Base-by-base conservation (phyloP, 2,113 vertebrate genomes). In the Ciconia boyciana region DNA sequence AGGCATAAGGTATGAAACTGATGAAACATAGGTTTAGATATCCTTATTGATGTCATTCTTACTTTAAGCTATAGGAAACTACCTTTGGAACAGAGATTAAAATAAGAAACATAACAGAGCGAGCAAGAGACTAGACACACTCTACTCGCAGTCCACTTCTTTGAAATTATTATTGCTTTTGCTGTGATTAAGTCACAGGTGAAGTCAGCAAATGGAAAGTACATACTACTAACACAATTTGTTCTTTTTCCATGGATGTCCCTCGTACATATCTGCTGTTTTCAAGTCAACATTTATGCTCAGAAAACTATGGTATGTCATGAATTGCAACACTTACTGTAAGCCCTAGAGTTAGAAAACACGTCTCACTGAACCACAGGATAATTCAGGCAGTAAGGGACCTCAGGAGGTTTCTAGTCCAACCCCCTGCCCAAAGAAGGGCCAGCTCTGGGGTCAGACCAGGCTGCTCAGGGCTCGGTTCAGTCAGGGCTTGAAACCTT, bases 361-460 rank as follows among this genome's bases (percentile, higher is more conserved):
- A 5, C 14, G 16, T 31, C 29, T 48, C 29, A 44, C 31, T 70
- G 61, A 66, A 44, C 7, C 8, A 57, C 11, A 41, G 2, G 12
- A 36, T 25, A 61, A 84, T 22, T 84, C 78, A 49, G 24, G 21
- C 3, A 65, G 26, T 46, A 84, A 44, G 32, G 10, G 8, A 57
- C 10, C 6, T 43, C 20, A 39, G 41, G 19, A 60, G 7, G 6
- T 48, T 17, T 81, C 18, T 41, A 48, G 26, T 39, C 10, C 44
- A 83, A 10, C 1, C 4, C 5, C 0, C 6, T 41, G 6, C 4
- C 15, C 39, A 86, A 36, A 68, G 22, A 13, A 28, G 13, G 7
- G 6, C 7, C 29, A 24, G 10, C 16, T 78, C 31, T 58, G 18
- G 5, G 22, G 5, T n/a, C 20, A 60, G 28, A 66, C 13, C 5